Base-by-base conservation (phyloP, 2,888 invertebrate species). In the Metallyticus violacea region DNA sequence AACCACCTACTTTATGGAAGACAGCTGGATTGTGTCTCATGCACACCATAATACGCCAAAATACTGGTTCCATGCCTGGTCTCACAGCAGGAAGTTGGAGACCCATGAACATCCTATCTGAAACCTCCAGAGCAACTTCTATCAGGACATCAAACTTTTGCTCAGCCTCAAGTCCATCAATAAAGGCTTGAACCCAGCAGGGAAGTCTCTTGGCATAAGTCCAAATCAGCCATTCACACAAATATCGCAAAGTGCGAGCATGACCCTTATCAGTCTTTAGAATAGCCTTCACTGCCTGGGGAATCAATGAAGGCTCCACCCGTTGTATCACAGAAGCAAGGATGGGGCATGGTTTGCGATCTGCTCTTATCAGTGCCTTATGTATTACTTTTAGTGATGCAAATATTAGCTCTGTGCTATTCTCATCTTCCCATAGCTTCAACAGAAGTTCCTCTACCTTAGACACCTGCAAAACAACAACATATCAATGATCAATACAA, bases 151-250 rank as follows among this genome's bases (percentile, higher is more conserved):
- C 87, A 28, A 29, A 85, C 26, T 79, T 82, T 9, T 81, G 76
- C 29, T 92, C 91, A 1, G 89, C 88, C 86, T 95, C 94, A 29
- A 96, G 91, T 0, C 94, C 95, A 89, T 93, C 93, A 89, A 96
- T 94, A 88, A 95, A 94, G 3, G 94, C 93, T 89, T 95, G 91
- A 1, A 96, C 94, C 94, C 96, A 95, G 9, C 93, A 92, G 29
- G 94, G 94, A 0, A 96, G 92, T 81, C 94, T 93, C 2, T 94
- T 93, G 0, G 95, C 94, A 88, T 93, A 93, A 28, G 93, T 93
- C 93, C 95, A 95, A 86, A 93, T 92, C 86, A 96, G 91, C 96
- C 96, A 96, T n/a, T 92, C 92, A 89, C 95, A 96, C 0, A 97
- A 92, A 81, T 95, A 93, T 26, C 93, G 92, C 2, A 96, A 92